Conservation (phyloP, 92 coral and sea anemone species). For the Heteractis magnifica region DNA sequence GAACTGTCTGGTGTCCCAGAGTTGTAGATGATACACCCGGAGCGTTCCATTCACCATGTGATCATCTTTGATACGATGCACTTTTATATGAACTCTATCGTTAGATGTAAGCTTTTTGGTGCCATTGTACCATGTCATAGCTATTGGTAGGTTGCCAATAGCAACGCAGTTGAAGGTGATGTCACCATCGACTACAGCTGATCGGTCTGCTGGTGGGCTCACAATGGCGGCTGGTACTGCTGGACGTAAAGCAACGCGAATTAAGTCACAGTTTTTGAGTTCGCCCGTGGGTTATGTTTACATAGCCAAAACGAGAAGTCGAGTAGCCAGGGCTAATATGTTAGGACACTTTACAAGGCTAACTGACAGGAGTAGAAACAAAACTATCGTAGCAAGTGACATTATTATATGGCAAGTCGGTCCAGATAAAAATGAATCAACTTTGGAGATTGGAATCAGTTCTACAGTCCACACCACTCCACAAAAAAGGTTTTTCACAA, state of each 20-base stretch:
- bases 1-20: constrained; percentile 70
- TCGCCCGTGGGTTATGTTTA: no score
- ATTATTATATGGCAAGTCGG: no score
- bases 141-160: constrained; percentile 76
- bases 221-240: constrained; percentile 90
- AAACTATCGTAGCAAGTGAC: no score
- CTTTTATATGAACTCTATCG: constrained; percentile 43
- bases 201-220: constrained; percentile 61
- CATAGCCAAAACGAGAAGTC: no score
- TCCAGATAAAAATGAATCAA: no score
- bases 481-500: no score
- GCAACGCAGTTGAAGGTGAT: constrained; percentile 72
- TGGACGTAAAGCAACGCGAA: constrained; percentile 39
- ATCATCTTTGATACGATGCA: background rate
- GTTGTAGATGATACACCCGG: constrained; percentile 48
- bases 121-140: constrained; percentile 67
- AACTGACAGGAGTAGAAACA: no score
- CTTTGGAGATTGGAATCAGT: no score
- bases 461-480: no score
- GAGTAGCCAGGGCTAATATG: no score
- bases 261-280: background rate
- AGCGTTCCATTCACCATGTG: constrained; percentile 71
- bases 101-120: constrained; percentile 38
- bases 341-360: no score
- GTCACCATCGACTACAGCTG: constrained; percentile 49